phyloP scores from a whole-genome alignment of 2,797 vertebrate genomes.

The Cuculus canorus region DNA sequence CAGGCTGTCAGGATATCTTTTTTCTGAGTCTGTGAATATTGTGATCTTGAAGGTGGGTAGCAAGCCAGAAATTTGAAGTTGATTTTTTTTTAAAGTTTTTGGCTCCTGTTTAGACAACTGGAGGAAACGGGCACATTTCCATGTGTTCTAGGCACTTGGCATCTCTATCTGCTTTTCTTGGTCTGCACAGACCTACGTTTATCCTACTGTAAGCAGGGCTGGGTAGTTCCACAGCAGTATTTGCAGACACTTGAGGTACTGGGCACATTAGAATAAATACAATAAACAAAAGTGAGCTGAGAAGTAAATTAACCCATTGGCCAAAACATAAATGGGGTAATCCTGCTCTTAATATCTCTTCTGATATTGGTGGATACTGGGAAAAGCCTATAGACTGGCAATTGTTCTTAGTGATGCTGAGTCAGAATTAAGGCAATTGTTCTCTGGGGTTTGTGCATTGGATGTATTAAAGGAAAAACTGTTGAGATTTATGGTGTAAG shows the following conservation, averaged over 20 bases:
- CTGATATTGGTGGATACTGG: background rate
- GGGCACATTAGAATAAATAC: background rate
- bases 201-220: background rate
- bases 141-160: slow-evolving; percentile 17
- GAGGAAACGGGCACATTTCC: slow-evolving; percentile 31
- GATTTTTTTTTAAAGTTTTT: background rate
- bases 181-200: background rate
- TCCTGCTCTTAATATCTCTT: background rate
- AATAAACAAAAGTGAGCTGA: background rate
- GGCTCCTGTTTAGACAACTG: background rate
- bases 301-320: background rate
- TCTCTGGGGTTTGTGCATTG: background rate
- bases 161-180: background rate
- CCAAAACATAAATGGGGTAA: background rate
- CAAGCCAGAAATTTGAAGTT: background rate
- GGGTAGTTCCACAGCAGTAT: background rate
- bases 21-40: background rate
- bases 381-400: background rate
- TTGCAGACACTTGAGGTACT: background rate
- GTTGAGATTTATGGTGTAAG: background rate
- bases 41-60: background rate
- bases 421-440: background rate
- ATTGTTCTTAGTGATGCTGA: background rate
- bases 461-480: background rate
- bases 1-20: background rate